Percentiles rank a stretch among this genome's conserved stretches.
phyloP scores from a whole-genome alignment of 2,113 vertebrate genomes.

The Donacobius atricapilla region DNA sequence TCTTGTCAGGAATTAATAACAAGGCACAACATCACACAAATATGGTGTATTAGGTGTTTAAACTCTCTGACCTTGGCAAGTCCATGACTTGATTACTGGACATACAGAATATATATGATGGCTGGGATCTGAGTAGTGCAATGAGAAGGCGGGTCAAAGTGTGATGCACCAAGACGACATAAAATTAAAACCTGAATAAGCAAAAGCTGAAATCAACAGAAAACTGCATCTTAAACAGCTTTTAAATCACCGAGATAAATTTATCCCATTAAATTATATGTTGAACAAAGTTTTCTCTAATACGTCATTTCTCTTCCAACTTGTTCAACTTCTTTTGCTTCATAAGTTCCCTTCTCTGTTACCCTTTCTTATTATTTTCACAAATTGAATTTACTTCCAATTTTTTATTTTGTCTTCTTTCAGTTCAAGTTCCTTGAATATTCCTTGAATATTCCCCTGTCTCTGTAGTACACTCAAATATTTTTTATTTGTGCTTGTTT shows the following conservation, averaged over 20 bases:
- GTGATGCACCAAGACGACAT: neutral
- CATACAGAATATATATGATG: neutral
- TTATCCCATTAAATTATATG: neutral
- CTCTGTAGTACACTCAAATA: neutral
- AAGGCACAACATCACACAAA: neutral
- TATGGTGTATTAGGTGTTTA: neutral
- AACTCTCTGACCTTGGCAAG: neutral
- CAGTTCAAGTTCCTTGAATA: neutral
- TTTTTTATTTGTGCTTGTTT: neutral
- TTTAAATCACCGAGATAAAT: neutral
- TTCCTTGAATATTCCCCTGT: neutral
- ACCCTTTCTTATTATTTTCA: neutral
- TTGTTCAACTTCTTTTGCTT: neutral
- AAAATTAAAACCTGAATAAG: neutral
- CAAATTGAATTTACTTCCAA: neutral
- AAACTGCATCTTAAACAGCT: neutral
- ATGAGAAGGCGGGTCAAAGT: neutral
- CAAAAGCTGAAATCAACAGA: slow-evolving; percentile 1
- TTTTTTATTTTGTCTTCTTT: slow-evolving; percentile 11
- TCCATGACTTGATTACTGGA: neutral
- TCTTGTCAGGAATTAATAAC: neutral
- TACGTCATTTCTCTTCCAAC: neutral
- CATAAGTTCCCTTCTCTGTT: neutral
- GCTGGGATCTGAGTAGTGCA: neutral
- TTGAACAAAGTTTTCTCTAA: neutral